These are phyloP conservation scores for Thamnophis sirtalis DNA, from an alignment of 2,113 vertebrate species.

Conservation along the genomic window DNA sequence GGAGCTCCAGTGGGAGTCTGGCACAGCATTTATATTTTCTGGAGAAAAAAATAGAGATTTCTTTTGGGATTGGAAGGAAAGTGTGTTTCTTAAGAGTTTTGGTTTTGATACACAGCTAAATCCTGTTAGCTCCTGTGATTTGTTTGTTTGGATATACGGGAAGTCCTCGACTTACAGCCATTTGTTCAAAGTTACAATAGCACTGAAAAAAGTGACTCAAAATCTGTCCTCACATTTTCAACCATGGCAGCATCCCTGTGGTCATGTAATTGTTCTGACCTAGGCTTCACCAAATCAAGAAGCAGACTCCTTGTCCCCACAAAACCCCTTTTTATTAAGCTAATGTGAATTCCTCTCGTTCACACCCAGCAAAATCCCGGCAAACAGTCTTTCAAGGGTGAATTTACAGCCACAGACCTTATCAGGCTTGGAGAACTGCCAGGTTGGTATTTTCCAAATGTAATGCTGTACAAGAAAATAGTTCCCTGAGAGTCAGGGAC, in stretches of 20 bases:
- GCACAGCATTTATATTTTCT: neutral
- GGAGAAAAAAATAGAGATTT: neutral
- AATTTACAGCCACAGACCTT: too few species aligned
- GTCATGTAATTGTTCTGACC: neutral
- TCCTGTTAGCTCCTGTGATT: neutral
- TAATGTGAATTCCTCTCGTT: too few species aligned
- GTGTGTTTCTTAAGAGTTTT: neutral
- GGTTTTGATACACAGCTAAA: neutral
- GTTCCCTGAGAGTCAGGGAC: too few species aligned
- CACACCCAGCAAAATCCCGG: too few species aligned
- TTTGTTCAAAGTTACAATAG: neutral
- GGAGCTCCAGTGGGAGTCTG: neutral
- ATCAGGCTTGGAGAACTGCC: too few species aligned
- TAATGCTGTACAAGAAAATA: too few species aligned
- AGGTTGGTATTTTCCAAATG: too few species aligned
- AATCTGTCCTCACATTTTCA: neutral
- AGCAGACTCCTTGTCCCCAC: too few species aligned
- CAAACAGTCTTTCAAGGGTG: too few species aligned
- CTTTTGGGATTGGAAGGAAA: neutral
- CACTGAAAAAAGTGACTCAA: neutral
- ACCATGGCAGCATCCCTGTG: neutral
- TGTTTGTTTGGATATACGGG: neutral
- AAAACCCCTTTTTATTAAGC: too few species aligned
- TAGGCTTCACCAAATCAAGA: too few species aligned
- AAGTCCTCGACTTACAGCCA: neutral